Evolutionary conservation across 2,888 invertebrate genomes (phyloP).

Genomic region (Cephalotes varians): DNA sequence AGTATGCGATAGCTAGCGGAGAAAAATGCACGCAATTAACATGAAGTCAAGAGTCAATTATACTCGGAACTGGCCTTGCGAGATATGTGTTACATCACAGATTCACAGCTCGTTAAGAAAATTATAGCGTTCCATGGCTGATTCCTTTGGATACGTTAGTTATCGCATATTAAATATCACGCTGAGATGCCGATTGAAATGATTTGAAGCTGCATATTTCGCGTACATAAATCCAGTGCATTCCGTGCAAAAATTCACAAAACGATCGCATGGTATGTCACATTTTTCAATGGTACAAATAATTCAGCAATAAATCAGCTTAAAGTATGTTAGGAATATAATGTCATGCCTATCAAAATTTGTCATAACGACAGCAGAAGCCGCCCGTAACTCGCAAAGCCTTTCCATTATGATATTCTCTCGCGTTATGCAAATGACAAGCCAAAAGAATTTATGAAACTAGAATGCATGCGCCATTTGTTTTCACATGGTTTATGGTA

Average conservation of each 20-base stretch:
- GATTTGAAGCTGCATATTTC: neutral
- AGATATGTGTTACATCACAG: slow-evolving; percentile 56
- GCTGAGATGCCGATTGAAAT: neutral
- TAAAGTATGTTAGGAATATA: slow-evolving; percentile 19
- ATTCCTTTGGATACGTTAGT: slow-evolving; percentile 40
- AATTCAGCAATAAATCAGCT: neutral
- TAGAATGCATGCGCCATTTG: neutral
- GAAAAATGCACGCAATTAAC: slow-evolving; percentile 61
- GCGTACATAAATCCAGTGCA: neutral
- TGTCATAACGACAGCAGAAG: neutral
- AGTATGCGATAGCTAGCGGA: neutral
- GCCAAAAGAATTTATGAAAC: slow-evolving; percentile 32
- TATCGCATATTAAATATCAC: neutral
- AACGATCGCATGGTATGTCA: neutral
- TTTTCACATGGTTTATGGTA: neutral
- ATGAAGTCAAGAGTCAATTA: slow-evolving; percentile 67
- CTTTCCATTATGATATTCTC: neutral
- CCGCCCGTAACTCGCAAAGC: neutral
- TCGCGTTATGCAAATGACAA: slow-evolving; percentile 15
- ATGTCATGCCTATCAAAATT: neutral
- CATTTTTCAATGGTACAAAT: neutral
- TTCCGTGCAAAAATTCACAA: neutral
- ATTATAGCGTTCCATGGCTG: slow-evolving; percentile 49
- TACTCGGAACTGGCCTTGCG: slow-evolving; percentile 56
- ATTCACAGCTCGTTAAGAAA: slow-evolving; percentile 36